Evolutionary conservation across 2,888 invertebrate species (phyloP).

Genomic region (Abscondita cerata): DNA sequence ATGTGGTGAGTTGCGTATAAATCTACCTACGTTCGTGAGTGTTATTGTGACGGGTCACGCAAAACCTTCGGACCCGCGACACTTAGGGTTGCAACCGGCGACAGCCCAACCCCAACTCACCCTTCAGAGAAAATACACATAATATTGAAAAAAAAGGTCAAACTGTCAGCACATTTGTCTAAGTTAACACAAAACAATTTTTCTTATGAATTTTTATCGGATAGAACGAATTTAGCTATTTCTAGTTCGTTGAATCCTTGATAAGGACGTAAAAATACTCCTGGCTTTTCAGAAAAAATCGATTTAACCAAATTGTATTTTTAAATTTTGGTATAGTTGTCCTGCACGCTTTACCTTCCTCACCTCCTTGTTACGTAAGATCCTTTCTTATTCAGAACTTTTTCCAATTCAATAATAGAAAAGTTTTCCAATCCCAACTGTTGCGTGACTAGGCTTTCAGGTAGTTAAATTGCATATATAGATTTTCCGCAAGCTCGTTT

Average conservation of each 20-base stretch:
- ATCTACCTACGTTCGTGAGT: conserved; percentile 55
- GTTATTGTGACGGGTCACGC: conserved; percentile 55
- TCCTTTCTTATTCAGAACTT: conserved; percentile 4
- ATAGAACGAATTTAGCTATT: no score
- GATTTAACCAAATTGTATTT: neutral
- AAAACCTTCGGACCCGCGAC: conserved; percentile 37
- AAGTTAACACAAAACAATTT: conserved; percentile 9
- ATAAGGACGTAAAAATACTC: neutral
- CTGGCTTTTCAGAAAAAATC: neutral
- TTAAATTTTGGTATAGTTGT: neutral
- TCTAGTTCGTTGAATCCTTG: neutral
- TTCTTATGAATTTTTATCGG: neutral
- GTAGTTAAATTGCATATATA: conserved; percentile 13
- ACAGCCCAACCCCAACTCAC: conserved; percentile 28
- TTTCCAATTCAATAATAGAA: conserved; percentile 13
- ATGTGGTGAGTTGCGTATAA: conserved; percentile 53
- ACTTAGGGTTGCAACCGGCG: conserved; percentile 26
- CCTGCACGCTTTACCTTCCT: neutral
- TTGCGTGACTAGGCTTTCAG: conserved; percentile 12
- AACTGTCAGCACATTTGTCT: conserved; percentile 22
- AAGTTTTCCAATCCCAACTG: conserved; percentile 13
- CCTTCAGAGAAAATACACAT: conserved; percentile 25
- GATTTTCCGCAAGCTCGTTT: neutral
- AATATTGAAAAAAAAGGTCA: conserved; percentile 22
- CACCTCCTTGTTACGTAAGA: conserved; percentile 1